Base-by-base conservation (phyloP, 2,797 vertebrate genomes). In the Crocodylus rhombifer region DNA sequence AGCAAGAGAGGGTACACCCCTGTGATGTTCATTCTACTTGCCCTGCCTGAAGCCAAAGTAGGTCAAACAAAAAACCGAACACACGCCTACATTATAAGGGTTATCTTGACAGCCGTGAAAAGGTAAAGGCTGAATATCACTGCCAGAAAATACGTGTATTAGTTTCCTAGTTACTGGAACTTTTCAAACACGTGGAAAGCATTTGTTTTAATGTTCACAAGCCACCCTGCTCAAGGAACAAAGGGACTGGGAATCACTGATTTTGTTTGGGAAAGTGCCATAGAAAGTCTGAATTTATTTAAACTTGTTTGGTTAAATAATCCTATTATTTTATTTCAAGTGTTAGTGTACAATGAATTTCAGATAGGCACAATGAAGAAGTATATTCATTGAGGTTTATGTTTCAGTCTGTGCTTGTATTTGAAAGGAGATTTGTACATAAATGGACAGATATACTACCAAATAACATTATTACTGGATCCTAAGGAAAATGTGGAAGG, bases 31-130 rank as follows among this genome's bases (percentile, higher is more conserved):
- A 26, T 78, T 95, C 71, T 33, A 90, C 60, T 78, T 1, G 0
- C 76, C 86, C 76, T 78, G 92, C 93, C 87, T 20, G 63, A 92
- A 93, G 94, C 95, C 89, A 94, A 94, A 87, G 28, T 89, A 96
- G 15, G 77, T 73, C 63, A 90, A 87, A 80, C 81, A 91, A 88
- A 90, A 90, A 93, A 90, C 63, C 86, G 91, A 90, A 74, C 77
- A 96, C 92, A 91, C 63, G 85, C 83, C 90, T 80, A 1, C 0
- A 12, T 51, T 84, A 30, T 30, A 73, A 95, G 84, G 83, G 91
- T 95, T 90, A 92, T 87, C 90, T 89, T 77, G 87, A 81, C 74
- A 89, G 83, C 81, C 90, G 67, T 82, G 16, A 81, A 78, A 86
- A 51, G 84, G 88, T 84, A 89, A 51, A 4, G 84, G 57, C 36